Evolutionary conservation across 2,113 vertebrate genomes (phyloP), one percentile per base, ranked within the genome.

Genomic region (Beaufortia kweichowensis): DNA sequence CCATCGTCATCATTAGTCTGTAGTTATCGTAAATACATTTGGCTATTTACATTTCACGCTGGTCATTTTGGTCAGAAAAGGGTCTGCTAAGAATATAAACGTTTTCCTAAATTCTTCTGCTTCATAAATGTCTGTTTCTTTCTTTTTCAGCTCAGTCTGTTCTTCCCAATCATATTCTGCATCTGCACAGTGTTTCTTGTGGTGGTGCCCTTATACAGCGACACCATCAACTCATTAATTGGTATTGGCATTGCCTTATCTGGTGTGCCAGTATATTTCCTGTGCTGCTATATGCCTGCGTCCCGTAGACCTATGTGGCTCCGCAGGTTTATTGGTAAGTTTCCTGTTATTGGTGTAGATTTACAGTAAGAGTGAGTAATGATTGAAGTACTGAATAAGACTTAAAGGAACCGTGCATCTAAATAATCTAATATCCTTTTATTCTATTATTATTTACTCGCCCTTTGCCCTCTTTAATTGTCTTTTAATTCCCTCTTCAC

Each of bases 101-200:
- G n/a, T n/a, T n/a, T n/a, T n/a, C n/a, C n/a, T n/a, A n/a, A n/a
- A n/a, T n/a, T n/a, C n/a, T n/a, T n/a, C n/a, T n/a, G n/a, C n/a
- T n/a, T n/a, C n/a, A n/a, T n/a, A n/a, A n/a, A n/a, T n/a, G n/a
- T 39, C 8, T 39, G 35, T 39, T 39, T 69, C 1, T 60, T 43
- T 60, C 4, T 53, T 74, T 41, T 48, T 0, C 90, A 94, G 95
- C 92, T 97, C 77, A 96, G 92, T 78, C 84, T 97, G 43, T 43
- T 95, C 86, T 97, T 92, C 86, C 95, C 95, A 35, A 87, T 95
- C 66, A 7, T 96, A 60, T 97, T 97, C 90, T 97, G 95, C 78
- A 73, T 96, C 23, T 95, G 94, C 78, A 95, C 94, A 24, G 1
- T 96, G 82, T 97, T 97, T 90, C 92, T 97, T 83, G 95, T 97